phyloP scores from a whole-genome alignment of 2,797 vertebrate species.

The Sarcoramphus papa region DNA sequence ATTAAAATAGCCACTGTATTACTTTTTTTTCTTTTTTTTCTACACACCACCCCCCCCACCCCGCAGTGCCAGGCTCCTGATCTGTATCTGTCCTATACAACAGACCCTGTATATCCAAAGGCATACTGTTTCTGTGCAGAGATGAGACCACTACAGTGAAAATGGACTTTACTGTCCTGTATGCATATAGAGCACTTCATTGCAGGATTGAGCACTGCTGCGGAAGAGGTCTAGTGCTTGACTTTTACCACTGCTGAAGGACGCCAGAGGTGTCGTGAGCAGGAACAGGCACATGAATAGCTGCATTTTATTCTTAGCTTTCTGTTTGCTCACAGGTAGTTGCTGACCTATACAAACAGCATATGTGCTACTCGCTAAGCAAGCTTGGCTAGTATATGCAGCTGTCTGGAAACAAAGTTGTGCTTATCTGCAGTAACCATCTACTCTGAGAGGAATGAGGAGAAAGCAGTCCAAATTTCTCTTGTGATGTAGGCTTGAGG shows the following conservation, averaged over 20 bases:
- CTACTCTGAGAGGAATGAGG: not conserved
- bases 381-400: not conserved
- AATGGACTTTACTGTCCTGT: not conserved
- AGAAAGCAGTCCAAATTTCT: not conserved
- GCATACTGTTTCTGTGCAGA: not conserved
- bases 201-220: not conserved
- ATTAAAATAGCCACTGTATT: not conserved
- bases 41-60: too few species aligned
- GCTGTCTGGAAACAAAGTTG: not conserved
- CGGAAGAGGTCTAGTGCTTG: not conserved
- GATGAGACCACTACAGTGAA: not conserved
- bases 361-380: not conserved
- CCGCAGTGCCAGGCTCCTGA: not conserved
- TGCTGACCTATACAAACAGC: not conserved
- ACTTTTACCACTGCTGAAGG: not conserved
- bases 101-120: not conserved
- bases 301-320: not conserved
- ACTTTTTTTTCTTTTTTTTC: not conserved
- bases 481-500: not conserved
- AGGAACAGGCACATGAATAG: not conserved
- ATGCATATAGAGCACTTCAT: not conserved
- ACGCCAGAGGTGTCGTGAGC: not conserved
- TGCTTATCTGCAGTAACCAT: not conserved
- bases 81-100: not conserved
- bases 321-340: not conserved